Base-by-base conservation (phyloP, 30 jellyfish, hydroid and myxozoan genomes). In the Cassiopea andromeda region DNA sequence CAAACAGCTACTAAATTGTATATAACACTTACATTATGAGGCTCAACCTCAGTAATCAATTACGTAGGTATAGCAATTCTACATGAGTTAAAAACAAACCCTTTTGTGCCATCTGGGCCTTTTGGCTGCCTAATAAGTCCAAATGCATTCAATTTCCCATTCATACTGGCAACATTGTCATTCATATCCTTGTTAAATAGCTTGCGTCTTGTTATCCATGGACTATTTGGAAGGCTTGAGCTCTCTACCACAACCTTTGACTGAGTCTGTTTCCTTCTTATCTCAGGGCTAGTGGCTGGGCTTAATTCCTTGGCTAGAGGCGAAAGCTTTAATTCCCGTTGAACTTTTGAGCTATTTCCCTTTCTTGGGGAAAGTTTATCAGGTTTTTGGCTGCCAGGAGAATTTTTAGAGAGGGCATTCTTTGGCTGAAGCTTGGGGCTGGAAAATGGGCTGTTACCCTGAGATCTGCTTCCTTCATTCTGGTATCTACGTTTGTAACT, bases 31-130 rank as follows among this genome's bases (percentile, higher is more conserved):
- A 70, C 38, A 6, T 43, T 64, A 27, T 70, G 79, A 70, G 79
- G 79, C 7, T 70, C 79, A 27, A 70, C 54, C 79, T 27, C 80
- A 14, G 48, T 5, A 38, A 61, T 9, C 43, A 8, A 67, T 68
- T 61, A 89, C 59, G 91, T 88, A 89, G 59, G 96, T 13, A 82
- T 72, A 19, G 96, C 82, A 48, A 89, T 73, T 73, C 89, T 80
- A 45, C 60, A 46, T 2, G 94, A 83, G 47, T 76, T 97, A 67
- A 64, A 61, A 18, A 88, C 48, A 77, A 96, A 96, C 57, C 99
- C 99, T 75, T 79, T 88, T 48, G 99, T 80, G 14, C 99, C 99
- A 83, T 96, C 99, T n/a, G 99, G 99, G n/a, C 99, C 99, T 69
- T 79, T 88, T 84, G 99, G 99, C 70, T 96, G 99, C 45, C 99